phyloP scores from a whole-genome alignment of 2,888 invertebrate genomes.

The Pelosia muscerda region DNA sequence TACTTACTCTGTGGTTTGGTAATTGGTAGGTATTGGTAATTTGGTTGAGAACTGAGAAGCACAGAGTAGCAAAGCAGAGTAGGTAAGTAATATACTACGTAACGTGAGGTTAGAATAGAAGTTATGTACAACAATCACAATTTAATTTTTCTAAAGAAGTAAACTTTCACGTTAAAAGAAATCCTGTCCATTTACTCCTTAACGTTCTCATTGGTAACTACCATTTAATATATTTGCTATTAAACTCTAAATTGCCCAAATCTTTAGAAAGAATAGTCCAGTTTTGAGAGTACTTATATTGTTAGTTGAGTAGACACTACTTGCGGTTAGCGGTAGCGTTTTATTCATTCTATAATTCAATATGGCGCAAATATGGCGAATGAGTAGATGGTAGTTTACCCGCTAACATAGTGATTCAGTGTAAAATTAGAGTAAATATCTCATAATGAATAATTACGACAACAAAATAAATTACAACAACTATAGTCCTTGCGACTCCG shows the following conservation, averaged over 20 bases:
- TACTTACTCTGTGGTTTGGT: too few species aligned
- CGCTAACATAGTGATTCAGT: not conserved
- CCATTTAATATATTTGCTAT: not conserved
- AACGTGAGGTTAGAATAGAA: too few species aligned
- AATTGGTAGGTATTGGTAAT: too few species aligned
- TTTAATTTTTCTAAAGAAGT: too few species aligned
- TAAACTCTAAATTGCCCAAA: not conserved
- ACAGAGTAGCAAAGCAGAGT: too few species aligned
- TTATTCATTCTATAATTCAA: not conserved
- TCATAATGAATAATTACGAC: conserved; percentile 65
- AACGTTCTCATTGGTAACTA: not conserved
- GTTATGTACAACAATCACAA: too few species aligned
- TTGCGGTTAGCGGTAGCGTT: not conserved
- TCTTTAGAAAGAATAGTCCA: too few species aligned
- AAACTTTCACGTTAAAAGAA: too few species aligned
- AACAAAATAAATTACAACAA: conserved; percentile 66
- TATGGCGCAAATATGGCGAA: not conserved
- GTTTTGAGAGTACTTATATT: too few species aligned
- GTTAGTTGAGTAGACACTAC: not conserved
- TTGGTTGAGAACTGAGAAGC: too few species aligned
- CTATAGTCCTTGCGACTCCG: conserved; percentile 75
- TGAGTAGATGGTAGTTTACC: not conserved
- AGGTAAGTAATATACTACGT: too few species aligned
- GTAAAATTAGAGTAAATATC: not conserved
- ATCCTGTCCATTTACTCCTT: not conserved